Conservation (phyloP, 2,113 vertebrate genomes). For the Lipotes vexillifer region DNA sequence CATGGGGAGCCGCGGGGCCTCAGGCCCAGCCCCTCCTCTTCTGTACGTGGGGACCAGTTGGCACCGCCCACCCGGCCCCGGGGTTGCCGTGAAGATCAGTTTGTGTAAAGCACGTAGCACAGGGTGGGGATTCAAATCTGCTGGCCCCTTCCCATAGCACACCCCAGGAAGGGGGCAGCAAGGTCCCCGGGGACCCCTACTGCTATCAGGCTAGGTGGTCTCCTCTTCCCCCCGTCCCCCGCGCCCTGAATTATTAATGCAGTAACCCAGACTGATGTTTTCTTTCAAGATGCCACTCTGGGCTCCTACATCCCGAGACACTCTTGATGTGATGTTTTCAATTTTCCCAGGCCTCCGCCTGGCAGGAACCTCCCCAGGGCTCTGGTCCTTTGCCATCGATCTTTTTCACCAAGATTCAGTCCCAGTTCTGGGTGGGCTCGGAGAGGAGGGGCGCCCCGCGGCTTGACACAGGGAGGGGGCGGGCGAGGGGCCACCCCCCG, state of each 20-base stretch:
- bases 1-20: fast-evolving
- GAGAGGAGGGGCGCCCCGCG: neutral
- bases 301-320: neutral
- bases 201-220: fast-evolving
- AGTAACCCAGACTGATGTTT: neutral
- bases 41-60: fast-evolving
- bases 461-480: neutral
- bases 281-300: neutral
- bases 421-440: neutral
- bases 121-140: fast-evolving
- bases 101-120: fast-evolving
- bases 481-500: fast-evolving
- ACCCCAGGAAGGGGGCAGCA: fast-evolving
- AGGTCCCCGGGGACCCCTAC: neutral
- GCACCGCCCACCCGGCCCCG: fast-evolving
- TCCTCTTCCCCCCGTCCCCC: fast-evolving
- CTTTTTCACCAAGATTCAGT: neutral
- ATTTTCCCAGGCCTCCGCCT: neutral
- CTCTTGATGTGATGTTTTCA: neutral
- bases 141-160: fast-evolving
- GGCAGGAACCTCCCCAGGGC: neutral
- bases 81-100: neutral
- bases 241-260: neutral
- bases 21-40: neutral
- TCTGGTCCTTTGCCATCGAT: neutral